Evolutionary conservation across 1,140 invertebrate species (phyloP), one percentile per base, ranked within the genome.

Genomic region (Leptoteleia sp.): DNA sequence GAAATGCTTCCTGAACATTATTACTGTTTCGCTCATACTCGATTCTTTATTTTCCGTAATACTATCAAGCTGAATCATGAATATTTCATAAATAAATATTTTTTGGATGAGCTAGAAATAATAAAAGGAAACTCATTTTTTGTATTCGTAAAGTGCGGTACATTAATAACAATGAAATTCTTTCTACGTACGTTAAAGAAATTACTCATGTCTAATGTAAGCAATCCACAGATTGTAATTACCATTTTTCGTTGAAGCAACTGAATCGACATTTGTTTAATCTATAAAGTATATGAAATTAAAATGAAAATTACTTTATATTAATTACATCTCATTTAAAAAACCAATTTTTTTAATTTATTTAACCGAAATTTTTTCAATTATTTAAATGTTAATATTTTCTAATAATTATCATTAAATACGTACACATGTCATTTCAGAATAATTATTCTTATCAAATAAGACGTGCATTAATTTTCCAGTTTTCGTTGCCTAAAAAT

Each of bases 41-140:
- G 38, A 17, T 45, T 52, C 54, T 13, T 62, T 64, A 55, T n/a
- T 57, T 25, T 62, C 55, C 7, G 70, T 55, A 52, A 65, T 42
- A 29, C 42, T 42, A 59, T 75, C 52, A 15, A 57, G 59, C 16
- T 75, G 59, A 7, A 75, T 62, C 57, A 75, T 64, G 42, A 75
- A 65, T 64, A 75, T 75, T 65, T 75, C 71, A 65, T 64, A 75
- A 35, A 65, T 57, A 12, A 75, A 48, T 75, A 75, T 35, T 65
- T 65, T 75, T 7, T 65, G 59, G 29, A 65, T 7, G 9, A 75
- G 22, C 71, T 64, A 38, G 25, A 72, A 65, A 25, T 42, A 70
- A 68, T n/a, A n/a, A n/a, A n/a, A n/a, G n/a, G n/a, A n/a, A n/a
- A n/a, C n/a, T n/a, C n/a, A n/a, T n/a, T n/a, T n/a, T n/a, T n/a